phyloP scores from a whole-genome alignment of 2,888 invertebrate species.

The Marronus borbonicus region DNA sequence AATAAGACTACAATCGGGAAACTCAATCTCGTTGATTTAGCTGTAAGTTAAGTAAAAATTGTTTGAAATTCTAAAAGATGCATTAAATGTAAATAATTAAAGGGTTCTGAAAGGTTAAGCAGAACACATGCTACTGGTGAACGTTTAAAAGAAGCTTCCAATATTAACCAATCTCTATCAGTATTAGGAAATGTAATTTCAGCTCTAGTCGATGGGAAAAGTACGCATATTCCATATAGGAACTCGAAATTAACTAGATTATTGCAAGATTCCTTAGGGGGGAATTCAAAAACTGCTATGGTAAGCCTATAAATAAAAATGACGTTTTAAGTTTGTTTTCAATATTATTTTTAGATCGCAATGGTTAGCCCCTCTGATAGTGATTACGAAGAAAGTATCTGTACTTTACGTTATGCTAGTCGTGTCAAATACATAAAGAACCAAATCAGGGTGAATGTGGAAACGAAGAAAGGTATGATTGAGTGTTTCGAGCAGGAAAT shows the following conservation, averaged over 20 bases:
- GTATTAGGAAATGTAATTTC: conserved; percentile 99
- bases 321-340: background rate
- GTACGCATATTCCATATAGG: conserved; percentile 97
- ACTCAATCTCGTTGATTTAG: conserved; percentile 96
- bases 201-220: conserved; percentile 97
- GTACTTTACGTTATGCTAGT: conserved; percentile 96
- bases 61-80: no score
- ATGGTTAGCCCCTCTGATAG: conserved; percentile 97
- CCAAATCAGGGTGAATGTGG: conserved; percentile 95
- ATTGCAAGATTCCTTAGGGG: conserved; percentile 96
- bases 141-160: conserved; percentile 95
- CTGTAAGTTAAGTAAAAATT: conserved; percentile 75
- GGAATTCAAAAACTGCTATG: conserved; percentile 97
- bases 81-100: conserved; percentile 38
- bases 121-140: conserved; percentile 97
- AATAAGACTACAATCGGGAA: conserved; percentile 95
- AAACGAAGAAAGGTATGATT: conserved; percentile 96
- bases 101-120: conserved; percentile 98
- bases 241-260: conserved; percentile 97
- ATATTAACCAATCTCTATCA: conserved; percentile 97
- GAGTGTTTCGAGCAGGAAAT: conserved; percentile 98
- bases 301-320: conserved; percentile 68
- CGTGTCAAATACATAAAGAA: conserved; percentile 98
- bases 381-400: conserved; percentile 98
- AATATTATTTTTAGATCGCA: conserved; percentile 80